Percentiles rank a stretch among this genome's conserved stretches.
Conservation (phyloP, 2,888 invertebrate genomes). For the Serrognathus titanus region DNA sequence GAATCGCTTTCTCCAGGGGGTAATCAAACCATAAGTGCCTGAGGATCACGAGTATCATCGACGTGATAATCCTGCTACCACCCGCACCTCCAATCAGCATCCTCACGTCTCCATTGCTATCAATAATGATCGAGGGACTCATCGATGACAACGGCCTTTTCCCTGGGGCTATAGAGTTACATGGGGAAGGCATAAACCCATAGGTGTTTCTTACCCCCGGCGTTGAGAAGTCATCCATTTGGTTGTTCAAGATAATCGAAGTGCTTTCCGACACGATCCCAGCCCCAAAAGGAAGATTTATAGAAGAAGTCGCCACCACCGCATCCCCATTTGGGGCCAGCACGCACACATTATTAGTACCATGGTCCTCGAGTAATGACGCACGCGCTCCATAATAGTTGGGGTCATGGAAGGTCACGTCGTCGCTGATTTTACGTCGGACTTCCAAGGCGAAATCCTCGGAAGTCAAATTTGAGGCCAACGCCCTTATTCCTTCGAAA, state of each 20-base stretch:
- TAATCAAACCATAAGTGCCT: constrained; percentile 56
- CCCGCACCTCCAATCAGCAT: constrained; percentile 80
- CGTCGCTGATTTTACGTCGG: constrained; percentile 51
- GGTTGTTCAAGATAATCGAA: constrained; percentile 81
- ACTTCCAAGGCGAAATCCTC: constrained; percentile 57
- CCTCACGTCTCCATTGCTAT: constrained; percentile 59
- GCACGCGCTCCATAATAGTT: constrained; percentile 69
- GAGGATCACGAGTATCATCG: constrained; percentile 62
- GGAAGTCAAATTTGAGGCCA: constrained; percentile 61
- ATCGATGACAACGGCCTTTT: constrained; percentile 89
- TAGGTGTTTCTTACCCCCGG: constrained; percentile 64
- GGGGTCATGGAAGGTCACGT: constrained; percentile 62
- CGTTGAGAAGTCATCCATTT: constrained; percentile 87
- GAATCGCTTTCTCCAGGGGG: constrained; percentile 53
- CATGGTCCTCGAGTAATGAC: constrained; percentile 65
- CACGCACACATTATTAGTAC: constrained; percentile 85
- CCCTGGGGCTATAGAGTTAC: constrained; percentile 78
- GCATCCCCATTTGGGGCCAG: constrained; percentile 84
- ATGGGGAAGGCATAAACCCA: constrained; percentile 74
- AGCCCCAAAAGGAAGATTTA: constrained; percentile 81
- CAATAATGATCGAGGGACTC: constrained; percentile 77
- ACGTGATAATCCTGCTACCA: constrained; percentile 85
- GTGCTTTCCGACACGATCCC: constrained; percentile 69
- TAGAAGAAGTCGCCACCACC: constrained; percentile 82
- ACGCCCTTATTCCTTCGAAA: constrained; percentile 29